Conservation (phyloP, 1,140 invertebrate genomes). For the Riptortus pedestris region DNA sequence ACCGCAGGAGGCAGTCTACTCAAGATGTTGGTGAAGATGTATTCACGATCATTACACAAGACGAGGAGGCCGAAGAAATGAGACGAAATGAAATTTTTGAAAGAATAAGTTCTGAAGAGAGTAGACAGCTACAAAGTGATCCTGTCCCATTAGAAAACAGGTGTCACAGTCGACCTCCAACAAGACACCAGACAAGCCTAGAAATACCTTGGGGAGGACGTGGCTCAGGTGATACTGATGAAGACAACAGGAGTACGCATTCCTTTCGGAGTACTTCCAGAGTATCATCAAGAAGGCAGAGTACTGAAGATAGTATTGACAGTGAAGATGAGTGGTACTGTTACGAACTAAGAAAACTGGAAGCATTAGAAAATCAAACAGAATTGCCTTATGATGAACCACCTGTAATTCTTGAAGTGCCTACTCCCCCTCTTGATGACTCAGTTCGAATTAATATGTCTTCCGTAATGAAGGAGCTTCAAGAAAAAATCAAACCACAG, state of each 20-base stretch:
- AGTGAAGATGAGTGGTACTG: constrained; percentile 89
- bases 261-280: constrained; percentile 73
- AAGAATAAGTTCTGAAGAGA: constrained; percentile 30
- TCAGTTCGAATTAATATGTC: constrained; percentile 67
- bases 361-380: constrained; percentile 70
- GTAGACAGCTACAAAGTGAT: constrained; percentile 6
- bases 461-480: constrained; percentile 59
- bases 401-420: neutral
- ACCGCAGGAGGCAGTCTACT: constrained; percentile 55
- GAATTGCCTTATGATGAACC: constrained; percentile 40
- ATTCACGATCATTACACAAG: constrained; percentile 27
- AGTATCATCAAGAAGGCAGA: constrained; percentile 77
- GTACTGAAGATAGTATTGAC: constrained; percentile 85
- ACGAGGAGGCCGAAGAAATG: constrained; percentile 31
- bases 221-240: constrained; percentile 49
- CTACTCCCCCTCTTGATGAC: constrained; percentile 39
- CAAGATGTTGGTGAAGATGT: constrained; percentile 34
- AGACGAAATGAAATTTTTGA: constrained; percentile 33
- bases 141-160: neutral
- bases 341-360: constrained; percentile 73
- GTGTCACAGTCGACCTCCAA: constrained; percentile 38
- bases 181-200: constrained; percentile 63
- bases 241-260: constrained; percentile 74
- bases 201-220: constrained; percentile 57
- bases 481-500: constrained; percentile 48